Evolutionary conservation across 2,113 vertebrate genomes (phyloP), one percentile per base, ranked within the genome.

Genomic region (Hippocampus comes): DNA sequence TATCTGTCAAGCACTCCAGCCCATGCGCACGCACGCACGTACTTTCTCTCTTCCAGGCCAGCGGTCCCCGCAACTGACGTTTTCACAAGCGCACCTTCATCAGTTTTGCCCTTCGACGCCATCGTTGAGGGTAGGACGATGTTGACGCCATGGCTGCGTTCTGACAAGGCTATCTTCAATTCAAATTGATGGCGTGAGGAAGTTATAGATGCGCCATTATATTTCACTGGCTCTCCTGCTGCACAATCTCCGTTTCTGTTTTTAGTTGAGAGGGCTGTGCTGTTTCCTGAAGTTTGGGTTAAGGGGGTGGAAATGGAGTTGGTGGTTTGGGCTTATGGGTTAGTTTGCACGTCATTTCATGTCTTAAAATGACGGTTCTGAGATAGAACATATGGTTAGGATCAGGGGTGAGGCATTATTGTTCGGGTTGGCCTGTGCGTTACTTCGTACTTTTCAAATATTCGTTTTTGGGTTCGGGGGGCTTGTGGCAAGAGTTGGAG

Each of bases 251-350:
- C 60, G 75, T 75, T 91, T 90, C 86, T 91, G 17, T 18, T 51
- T 51, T 51, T 84, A 88, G 93, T 87, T 94, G 92, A 23, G 21
- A 23, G 53, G 21, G 53, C 9, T 23, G 53, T 20, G 20, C 93
- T 94, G 93, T 92, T 92, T 92, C 85, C 94, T 94, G 84, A 92
- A 91, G 92, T 92, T n/a, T 23, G 53, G 20, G n/a, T 56, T 23
- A 10, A 20, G 21, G 53, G n/a, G 6, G 2, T 56, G 49, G 49
- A 18, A 18, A 20, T 51, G 18, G 49, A 21, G 49, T 20, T 20
- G 49, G 49, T 20, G 18, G 49, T 18, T 6, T 20, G 5, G 49
- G 46, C 3, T 48, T 48, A 48, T 15, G 17, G 18, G 18, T 51
- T 51, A 51, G 49, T 51, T 51, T 18, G 21, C 53, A 56, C n/a